Percentiles rank a stretch among this genome's conserved stretches.
Evolutionary conservation across 2,797 vertebrate genomes (phyloP).

Genomic region (Chiloscyllium punctatum): DNA sequence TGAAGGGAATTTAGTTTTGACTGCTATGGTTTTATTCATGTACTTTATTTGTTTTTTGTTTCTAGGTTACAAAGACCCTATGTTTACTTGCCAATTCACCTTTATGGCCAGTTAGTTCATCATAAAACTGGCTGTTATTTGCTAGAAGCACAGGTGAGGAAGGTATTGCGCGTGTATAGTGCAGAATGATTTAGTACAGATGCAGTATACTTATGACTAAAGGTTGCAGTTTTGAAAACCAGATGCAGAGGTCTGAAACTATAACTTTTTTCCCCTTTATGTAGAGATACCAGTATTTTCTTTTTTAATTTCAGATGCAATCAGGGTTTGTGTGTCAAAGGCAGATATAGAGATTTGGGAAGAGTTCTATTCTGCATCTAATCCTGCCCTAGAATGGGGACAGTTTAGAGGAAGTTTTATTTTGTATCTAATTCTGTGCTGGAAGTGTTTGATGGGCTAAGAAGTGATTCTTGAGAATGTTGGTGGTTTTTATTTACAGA

Average conservation of each 20-base stretch:
- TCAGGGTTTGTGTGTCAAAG: not conserved
- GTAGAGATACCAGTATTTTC: not conserved
- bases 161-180: not conserved
- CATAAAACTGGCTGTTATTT: constrained; percentile 99
- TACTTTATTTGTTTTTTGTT: not conserved
- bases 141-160: constrained; percentile 81
- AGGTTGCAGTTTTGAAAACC: not conserved
- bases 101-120: constrained; percentile 93
- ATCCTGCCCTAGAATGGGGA: not conserved
- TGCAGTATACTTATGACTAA: not conserved
- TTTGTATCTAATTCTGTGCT: not conserved
- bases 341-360: not conserved
- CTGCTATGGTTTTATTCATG: constrained; percentile 40
- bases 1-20: not conserved
- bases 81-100: constrained; percentile 90
- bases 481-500: constrained; percentile 58
- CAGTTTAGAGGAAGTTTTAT: not conserved
- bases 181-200: not conserved
- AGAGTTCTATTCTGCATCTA: not conserved
- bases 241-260: not conserved
- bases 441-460: not conserved
- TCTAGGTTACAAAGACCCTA: constrained; percentile 90
- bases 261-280: not conserved
- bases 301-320: not conserved
- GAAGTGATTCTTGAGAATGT: not conserved